These are phyloP conservation scores for Rhodeus uyekii DNA, from an alignment of 2,797 vertebrate genomes.

Conservation along the genomic window DNA sequence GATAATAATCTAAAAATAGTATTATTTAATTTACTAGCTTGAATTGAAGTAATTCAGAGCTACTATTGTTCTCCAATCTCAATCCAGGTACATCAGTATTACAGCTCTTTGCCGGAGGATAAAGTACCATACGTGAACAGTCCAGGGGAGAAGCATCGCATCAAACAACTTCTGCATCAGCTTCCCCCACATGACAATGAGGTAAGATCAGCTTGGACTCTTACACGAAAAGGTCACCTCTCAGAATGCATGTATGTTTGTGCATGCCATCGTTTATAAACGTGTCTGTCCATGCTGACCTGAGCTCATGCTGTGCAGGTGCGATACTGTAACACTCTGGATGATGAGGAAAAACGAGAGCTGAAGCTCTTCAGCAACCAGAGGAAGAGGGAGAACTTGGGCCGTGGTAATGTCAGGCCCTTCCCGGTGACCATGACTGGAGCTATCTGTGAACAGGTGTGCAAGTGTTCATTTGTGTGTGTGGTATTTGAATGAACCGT, in stretches of 20 bases:
- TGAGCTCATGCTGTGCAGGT: slow-evolving; percentile 73
- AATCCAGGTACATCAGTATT: slow-evolving; percentile 95
- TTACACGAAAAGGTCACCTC: slow-evolving; percentile 4
- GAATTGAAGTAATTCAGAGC: background rate
- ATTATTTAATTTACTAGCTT: background rate
- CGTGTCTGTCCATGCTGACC: slow-evolving; percentile 51
- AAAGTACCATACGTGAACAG: slow-evolving; percentile 99
- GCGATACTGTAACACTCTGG: slow-evolving; percentile 93
- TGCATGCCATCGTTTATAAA: background rate
- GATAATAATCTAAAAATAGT: background rate
- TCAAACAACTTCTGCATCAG: slow-evolving; percentile 97
- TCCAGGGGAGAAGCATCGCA: slow-evolving; percentile 94
- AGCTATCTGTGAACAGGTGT: slow-evolving; percentile 96
- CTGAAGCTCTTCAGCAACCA: slow-evolving; percentile 98
- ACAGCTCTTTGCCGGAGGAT: slow-evolving; percentile 97
- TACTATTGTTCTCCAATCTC: slow-evolving; percentile 10
- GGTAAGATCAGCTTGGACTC: slow-evolving; percentile 74
- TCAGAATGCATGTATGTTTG: slow-evolving; percentile 4
- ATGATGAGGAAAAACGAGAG: slow-evolving; percentile 97
- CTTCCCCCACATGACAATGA: slow-evolving; percentile 98
- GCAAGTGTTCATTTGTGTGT: background rate
- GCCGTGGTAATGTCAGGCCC: slow-evolving; percentile 91
- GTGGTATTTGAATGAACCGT: background rate
- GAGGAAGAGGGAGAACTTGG: slow-evolving; percentile 94
- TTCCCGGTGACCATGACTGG: slow-evolving; percentile 97